A percentile compares a stretch with the other conserved stretches of the same genome.
Conservation (phyloP, 2,113 vertebrate species). For the Petrocephalus zakoni region DNA sequence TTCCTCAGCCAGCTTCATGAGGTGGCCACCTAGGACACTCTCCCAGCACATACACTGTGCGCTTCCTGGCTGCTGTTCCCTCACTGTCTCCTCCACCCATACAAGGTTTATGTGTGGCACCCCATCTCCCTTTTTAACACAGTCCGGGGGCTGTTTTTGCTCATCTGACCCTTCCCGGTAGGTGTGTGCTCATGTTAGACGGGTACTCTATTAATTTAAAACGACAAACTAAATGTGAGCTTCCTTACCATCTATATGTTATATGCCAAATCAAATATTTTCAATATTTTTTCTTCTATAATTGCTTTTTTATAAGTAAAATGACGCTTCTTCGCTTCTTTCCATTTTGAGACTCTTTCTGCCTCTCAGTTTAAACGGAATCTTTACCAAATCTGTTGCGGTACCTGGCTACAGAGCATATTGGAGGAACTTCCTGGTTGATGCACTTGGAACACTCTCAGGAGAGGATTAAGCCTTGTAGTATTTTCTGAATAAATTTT, state of each 20-base stretch:
- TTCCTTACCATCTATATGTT: not conserved
- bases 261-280: not conserved
- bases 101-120: not conserved
- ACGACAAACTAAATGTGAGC: not conserved
- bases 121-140: not conserved
- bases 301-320: not conserved
- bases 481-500: constrained; percentile 35
- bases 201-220: not conserved
- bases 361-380: not conserved
- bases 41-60: not conserved
- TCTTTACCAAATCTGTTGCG: not conserved
- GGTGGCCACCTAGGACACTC: not conserved
- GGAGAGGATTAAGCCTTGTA: constrained; percentile 38
- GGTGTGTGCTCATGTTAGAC: not conserved
- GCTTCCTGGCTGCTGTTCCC: not conserved
- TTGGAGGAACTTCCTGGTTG: constrained; percentile 29
- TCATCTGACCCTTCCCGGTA: not conserved
- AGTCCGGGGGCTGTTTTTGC: not conserved
- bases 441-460: constrained; percentile 38
- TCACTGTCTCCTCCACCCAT: not conserved
- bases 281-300: not conserved
- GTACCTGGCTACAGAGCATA: constrained; percentile 31
- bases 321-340: not conserved
- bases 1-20: not conserved
- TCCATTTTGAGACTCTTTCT: not conserved